Conservation (phyloP, 1,140 invertebrate genomes). For the Caenorhabditis tropicalis region DNA sequence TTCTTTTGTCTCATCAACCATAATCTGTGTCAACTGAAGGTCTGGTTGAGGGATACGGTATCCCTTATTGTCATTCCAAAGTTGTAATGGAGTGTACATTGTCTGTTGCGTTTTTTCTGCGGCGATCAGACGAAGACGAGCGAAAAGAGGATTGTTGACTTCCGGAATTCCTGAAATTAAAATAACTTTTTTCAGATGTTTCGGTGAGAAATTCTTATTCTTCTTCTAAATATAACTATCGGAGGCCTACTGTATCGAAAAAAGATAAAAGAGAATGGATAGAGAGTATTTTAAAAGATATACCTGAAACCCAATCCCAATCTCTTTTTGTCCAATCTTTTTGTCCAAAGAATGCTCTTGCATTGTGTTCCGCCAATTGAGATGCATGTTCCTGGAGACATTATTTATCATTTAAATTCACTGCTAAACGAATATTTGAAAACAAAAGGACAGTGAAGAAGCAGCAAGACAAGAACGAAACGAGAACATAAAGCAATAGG, state of each 20-base stretch:
- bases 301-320: constrained; percentile 58
- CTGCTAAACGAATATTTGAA: background rate
- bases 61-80: constrained; percentile 52
- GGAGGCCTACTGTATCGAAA: no score
- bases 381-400: constrained; percentile 51
- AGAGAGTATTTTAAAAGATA: no score
- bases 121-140: constrained; percentile 49
- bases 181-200: background rate
- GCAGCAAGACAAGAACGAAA: background rate
- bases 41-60: constrained; percentile 27
- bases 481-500: background rate
- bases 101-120: constrained; percentile 47
- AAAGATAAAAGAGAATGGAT: no score
- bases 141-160: constrained; percentile 53
- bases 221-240: no score
- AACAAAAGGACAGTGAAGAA: constrained; percentile 18
- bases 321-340: constrained; percentile 56
- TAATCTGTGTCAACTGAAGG: constrained; percentile 8
- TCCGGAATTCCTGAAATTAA: constrained; percentile 50
- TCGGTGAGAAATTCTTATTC: no score
- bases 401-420: background rate
- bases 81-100: constrained; percentile 57
- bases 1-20: constrained; percentile 35
- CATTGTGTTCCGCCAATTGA: constrained; percentile 54
- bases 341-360: constrained; percentile 51